Conservation (phyloP, 1,140 invertebrate genomes). For the Elymnias hypermnestra region DNA sequence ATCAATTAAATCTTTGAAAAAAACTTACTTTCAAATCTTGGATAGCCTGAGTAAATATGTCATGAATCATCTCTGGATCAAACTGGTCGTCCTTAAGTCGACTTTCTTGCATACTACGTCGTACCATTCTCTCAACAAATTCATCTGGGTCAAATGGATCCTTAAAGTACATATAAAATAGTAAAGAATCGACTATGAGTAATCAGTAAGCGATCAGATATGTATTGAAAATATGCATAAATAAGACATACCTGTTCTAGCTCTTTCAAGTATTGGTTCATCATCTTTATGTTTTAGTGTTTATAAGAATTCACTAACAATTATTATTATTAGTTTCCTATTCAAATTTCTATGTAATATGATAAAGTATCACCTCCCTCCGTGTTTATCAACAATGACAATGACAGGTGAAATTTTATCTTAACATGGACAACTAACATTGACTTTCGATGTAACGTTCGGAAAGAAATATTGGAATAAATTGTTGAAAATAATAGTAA, state of each 20-base stretch:
- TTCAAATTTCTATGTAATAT: too few relatives aligned
- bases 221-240: conserved; percentile 4
- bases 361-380: too few relatives aligned
- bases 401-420: not conserved
- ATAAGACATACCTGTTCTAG: conserved; percentile 81
- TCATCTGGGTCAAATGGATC: conserved; percentile 98
- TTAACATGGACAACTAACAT: too few relatives aligned
- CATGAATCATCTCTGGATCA: conserved; percentile 88
- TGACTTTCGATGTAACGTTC: not conserved
- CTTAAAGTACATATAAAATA: conserved; percentile 67
- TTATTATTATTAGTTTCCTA: too few relatives aligned
- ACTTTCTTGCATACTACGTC: conserved; percentile 91
- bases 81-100: conserved; percentile 82
- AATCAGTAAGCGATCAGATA: too few relatives aligned
- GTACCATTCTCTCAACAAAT: conserved; percentile 97
- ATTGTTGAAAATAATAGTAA: not conserved
- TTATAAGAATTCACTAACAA: not conserved
- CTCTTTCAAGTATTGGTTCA: conserved; percentile 90
- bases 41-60: conserved; percentile 94
- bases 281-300: conserved; percentile 77
- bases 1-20: not conserved
- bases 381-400: conserved; percentile 5
- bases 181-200: conserved; percentile 5
- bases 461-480: not conserved
- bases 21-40: conserved; percentile 79